Percentiles rank a stretch among this genome's conserved stretches.
Conservation (phyloP, 2,888 invertebrate species). For the Syrphus vitripennis region DNA sequence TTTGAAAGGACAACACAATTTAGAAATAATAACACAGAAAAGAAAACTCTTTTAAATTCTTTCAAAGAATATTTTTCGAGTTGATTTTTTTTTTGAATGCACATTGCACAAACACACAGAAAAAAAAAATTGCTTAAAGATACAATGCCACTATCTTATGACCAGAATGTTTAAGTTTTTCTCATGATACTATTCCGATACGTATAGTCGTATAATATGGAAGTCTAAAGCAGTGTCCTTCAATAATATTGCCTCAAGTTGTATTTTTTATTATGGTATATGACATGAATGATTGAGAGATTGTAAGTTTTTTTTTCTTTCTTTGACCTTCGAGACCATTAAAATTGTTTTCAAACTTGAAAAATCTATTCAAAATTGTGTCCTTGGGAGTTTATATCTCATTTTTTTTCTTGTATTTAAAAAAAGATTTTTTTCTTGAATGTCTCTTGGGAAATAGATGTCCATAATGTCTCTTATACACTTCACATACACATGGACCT, state of each 20-base stretch:
- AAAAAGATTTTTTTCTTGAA: neutral
- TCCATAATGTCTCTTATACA: too few species aligned
- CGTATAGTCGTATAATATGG: neutral
- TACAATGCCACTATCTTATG: neutral
- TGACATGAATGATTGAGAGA: conserved; percentile 12
- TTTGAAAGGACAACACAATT: neutral
- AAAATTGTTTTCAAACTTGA: neutral
- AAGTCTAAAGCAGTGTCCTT: neutral
- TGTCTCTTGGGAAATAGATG: neutral
- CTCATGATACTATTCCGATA: neutral
- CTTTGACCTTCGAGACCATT: conserved; percentile 9
- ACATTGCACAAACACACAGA: neutral
- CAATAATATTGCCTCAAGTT: conserved; percentile 18
- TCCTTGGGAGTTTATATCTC: neutral
- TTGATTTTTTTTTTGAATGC: neutral
- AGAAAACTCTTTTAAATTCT: neutral
- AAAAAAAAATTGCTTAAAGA: too few species aligned
- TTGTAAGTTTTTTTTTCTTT: neutral
- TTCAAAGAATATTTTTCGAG: neutral
- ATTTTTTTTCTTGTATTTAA: neutral
- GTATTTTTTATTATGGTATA: neutral
- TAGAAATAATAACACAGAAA: neutral
- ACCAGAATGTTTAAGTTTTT: neutral
- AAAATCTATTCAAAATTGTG: neutral
- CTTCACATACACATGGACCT: neutral